Evolutionary conservation across 2,797 vertebrate genomes (phyloP), one percentile per base, ranked within the genome.

Genomic region (Octomys mimax): DNA sequence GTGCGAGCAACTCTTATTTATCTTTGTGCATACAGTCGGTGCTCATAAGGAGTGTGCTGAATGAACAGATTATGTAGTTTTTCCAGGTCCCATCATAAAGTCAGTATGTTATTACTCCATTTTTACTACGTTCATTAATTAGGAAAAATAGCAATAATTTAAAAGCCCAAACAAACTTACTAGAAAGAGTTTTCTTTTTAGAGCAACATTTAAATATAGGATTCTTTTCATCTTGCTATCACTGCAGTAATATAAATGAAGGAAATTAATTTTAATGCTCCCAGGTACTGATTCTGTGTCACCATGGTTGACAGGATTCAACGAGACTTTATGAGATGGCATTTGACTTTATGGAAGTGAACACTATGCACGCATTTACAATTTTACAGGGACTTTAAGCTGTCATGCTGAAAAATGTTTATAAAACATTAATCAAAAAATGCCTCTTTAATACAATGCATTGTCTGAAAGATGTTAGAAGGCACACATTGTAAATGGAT

Each of bases 361-460:
- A 99, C 99, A 99, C 99, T 98, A 98, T 98, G 99, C 98, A 98
- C 98, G 94, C 99, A 99, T 98, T 98, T 98, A 98, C 98, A 99
- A 98, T 98, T 98, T 99, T 99, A 98, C 98, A 98, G 99, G 99
- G 99, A 99, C 99, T 99, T 99, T 98, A 99, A 99, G 99, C 99
- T 99, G 99, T 98, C 98, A 99, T 99, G 98, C 98, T 99, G 98
- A 99, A 99, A 99, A 99, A 99, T 99, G 99, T 99, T 99, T 99
- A 99, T 99, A 99, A 99, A 99, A 99, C 99, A 99, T 99, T 99
- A 99, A 99, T 99, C 99, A 99, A 98, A 99, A 99, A 99, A 99
- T 99, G 99, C 99, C 99, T 99, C 99, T 99, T 99, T 99, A 99
- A 99, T 99, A 99, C 99, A 99, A 99, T 99, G 99, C 99, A 99